Evolutionary conservation across 1,140 invertebrate species (phyloP), one percentile per base, ranked within the genome.

Genomic region (Piezodorus guildinii): DNA sequence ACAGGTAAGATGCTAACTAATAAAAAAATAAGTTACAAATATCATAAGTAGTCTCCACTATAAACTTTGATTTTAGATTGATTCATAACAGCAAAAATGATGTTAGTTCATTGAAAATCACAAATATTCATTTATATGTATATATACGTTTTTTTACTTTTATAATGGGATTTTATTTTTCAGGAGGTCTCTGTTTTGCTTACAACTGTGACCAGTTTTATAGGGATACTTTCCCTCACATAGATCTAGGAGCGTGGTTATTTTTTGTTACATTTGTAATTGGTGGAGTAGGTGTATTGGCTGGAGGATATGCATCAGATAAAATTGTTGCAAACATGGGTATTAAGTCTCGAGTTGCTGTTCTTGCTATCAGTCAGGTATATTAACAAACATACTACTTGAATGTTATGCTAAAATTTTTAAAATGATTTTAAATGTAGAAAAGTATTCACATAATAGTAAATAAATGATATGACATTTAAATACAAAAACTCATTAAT

Each of bases 151-250:
- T 39, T 39, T 39, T 39, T 39, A 39, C 34, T 39, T 39, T 39
- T 39, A 49, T 52, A 25, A 12, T 16, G 49, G 8, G 8, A 9
- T 25, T 52, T 52, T 25, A 9, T 21, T 54, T 74, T 75, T 17
- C 72, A 87, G 86, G 89, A 69, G 90, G 90, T 63, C 88, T 91
- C 82, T 88, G 85, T 66, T 92, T 92, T 72, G 88, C 90, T 0
- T 93, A 92, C 78, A 92, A 93, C 73, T 90, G 89, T 9, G 89
- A 92, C 74, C 78, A 91, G 25, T 93, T 91, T 73, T 94, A 91
- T 72, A 81, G 88, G 62, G 83, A 83, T 39, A 91, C 91, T 73
- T 92, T 90, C 74, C 90, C 90, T 0, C 87, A 90, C 66, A 85
- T 87, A 65, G 88, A 92, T 77, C 80, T 91, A 12, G 87, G 88